Conservation (phyloP, 2,797 vertebrate genomes). For the Tragopan temminckii region DNA sequence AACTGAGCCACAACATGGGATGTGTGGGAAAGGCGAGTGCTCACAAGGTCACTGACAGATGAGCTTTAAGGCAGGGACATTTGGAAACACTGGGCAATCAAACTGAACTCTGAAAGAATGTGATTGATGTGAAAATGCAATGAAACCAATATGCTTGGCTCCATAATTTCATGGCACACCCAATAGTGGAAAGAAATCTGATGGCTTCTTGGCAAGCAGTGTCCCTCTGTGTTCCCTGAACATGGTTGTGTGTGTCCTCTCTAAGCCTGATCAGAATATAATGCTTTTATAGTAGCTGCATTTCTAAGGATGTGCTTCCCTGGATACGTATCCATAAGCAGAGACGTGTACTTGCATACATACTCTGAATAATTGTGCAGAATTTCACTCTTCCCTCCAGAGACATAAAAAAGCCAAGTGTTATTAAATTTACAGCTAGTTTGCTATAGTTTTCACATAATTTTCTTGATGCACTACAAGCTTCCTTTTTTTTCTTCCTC, state of each 20-base stretch:
- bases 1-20: neutral
- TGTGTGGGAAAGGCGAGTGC: neutral
- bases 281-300: neutral
- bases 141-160: conserved; percentile 72
- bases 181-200: conserved; percentile 44
- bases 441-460: conserved; percentile 48
- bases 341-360: neutral
- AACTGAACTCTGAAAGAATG: conserved; percentile 77
- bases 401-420: conserved; percentile 50
- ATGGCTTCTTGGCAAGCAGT: conserved; percentile 60
- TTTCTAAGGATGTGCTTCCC: conserved; percentile 35
- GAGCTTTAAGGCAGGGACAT: conserved; percentile 73
- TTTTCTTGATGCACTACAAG: conserved; percentile 70
- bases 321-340: conserved; percentile 4
- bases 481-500: neutral
- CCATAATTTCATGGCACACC: conserved; percentile 38
- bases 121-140: conserved; percentile 77
- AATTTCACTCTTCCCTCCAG: conserved; percentile 43
- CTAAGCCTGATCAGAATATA: conserved; percentile 1
- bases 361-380: conserved; percentile 24
- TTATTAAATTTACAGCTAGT: conserved; percentile 60
- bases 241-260: neutral
- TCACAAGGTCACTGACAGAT: conserved; percentile 39
- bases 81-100: conserved; percentile 76
- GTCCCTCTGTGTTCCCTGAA: neutral